Evolutionary conservation across 2,113 vertebrate genomes (phyloP), one percentile per base, ranked within the genome.

Genomic region (Pedionomus torquatus): DNA sequence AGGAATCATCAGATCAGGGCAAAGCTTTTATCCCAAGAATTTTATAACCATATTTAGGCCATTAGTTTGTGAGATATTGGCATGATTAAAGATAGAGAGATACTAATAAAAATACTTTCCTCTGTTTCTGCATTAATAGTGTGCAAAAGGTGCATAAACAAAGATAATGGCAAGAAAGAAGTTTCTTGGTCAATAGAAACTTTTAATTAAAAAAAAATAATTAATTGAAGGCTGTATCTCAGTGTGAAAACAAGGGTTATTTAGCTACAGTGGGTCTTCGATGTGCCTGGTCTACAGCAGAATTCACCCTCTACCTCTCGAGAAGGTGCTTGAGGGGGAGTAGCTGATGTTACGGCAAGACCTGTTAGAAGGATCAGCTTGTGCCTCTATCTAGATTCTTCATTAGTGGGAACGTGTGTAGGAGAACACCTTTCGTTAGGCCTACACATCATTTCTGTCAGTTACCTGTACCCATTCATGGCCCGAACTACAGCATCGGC

Each of bases 11-110:
- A 81, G 51, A 87, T 92, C 83, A 95, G 68, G 23, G 13, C 39
- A 89, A 83, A 92, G 35, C 39, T 94, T 96, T 93, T 93, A 87
- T 93, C 55, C 43, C n/a, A 75, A 78, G 18, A 89, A 71, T 90
- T 94, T 96, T 93, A 75, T 68, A 84, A 75, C 6, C 5, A n/a
- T 78, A 81, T 95, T 90, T 95, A 85, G 46, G 11, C 75, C 11
- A 41, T 86, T 91, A 69, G 35, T 94, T 89, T 90, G 33, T 81
- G 60, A 92, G 39, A 43, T 44, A 92, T 77, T 92, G 93, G 21
- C 30, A 89, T 75, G 35, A 89, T 80, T 86, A 94, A 90, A 94
- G 76, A 91, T 39, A 80, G 82, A 92, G 66, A 83, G 37, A 90
- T 61, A 44, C 25, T 83, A 85, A 72, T 90, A 54, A 83, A 96